These are phyloP conservation scores for Pseudobourletiella spinata DNA, from an alignment of 1,140 invertebrate genomes.

Conservation along the genomic window DNA sequence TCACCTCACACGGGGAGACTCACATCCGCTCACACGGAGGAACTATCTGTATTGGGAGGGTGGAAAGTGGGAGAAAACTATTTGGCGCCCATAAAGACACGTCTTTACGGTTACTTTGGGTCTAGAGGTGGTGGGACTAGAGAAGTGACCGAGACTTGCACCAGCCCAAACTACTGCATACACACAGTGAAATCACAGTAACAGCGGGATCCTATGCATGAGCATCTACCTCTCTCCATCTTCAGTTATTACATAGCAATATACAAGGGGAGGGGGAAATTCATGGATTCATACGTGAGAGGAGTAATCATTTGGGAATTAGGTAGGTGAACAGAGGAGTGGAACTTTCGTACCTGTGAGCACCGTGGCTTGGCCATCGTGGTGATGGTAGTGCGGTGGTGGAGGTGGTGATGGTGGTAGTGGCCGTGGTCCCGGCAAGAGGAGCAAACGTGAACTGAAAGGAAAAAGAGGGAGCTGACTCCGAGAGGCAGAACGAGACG, in stretches of 20 bases:
- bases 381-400: not conserved
- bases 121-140: too few species aligned
- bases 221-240: too few species aligned
- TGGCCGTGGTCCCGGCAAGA: not conserved
- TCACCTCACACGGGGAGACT: too few species aligned
- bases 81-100: too few species aligned
- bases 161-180: too few species aligned
- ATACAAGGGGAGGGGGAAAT: not conserved
- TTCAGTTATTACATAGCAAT: conserved; percentile 1
- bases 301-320: conserved; percentile 2
- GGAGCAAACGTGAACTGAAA: not conserved
- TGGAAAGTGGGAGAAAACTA: too few species aligned
- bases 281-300: not conserved
- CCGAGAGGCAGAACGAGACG: not conserved
- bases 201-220: too few species aligned
- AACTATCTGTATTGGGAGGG: too few species aligned
- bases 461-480: not conserved
- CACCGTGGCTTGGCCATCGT: not conserved
- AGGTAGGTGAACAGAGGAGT: not conserved
- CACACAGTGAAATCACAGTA: too few species aligned
- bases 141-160: too few species aligned
- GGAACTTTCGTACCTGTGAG: not conserved
- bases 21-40: too few species aligned
- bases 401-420: not conserved
- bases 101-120: too few species aligned